Evolutionary conservation across 92 coral and sea anemone genomes (phyloP), one percentile per base, ranked within the genome.

Genomic region (Epizoanthus fatuus): DNA sequence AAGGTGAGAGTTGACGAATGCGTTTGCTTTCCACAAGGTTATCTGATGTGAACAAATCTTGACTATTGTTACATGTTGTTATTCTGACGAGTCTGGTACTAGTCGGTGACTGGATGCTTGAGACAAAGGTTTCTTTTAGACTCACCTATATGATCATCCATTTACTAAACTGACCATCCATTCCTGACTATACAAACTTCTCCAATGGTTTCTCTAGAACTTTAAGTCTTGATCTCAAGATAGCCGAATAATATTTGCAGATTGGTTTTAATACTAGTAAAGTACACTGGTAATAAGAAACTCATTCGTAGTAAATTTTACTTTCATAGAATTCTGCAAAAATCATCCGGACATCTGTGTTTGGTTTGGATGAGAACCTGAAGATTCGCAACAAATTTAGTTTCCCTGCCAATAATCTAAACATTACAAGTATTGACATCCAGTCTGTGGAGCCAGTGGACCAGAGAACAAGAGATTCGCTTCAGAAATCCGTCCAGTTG

Each of bases 401-500:
- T 16, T 97, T 97, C 66, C 98, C 99, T 8, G 97, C 99, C 85
- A 97, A 97, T 83, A 95, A 86, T 49, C 87, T 97, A 63, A 91
- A 86, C 93, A 95, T 97, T 66, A 97, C 99, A 5, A 97, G 99
- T 66, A 82, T 97, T 68, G 99, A 97, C 86, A 97, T 97, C 82
- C 99, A 97, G 81, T 97, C 99, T 15, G 99, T 97, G 70, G 99
- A 97, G 84, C 99, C 99, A 60, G 99, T 97, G 15, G 99, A 97
- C 73, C 99, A 97, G 87, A 90, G 99, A 22, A 97, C 98, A 47
- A 83, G 99, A 67, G 99, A 97, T 67, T 95, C 99, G 32, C 88
- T 97, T 62, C 98, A 95, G 92, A 97, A 97, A 83, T 97, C 99
- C 17, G 99, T 97, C 12, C 99, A 97, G 84, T 90, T 97, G 63